These are phyloP conservation scores for Capitulum mitella DNA, from an alignment of 2,888 invertebrate species.

Conservation along the genomic window DNA sequence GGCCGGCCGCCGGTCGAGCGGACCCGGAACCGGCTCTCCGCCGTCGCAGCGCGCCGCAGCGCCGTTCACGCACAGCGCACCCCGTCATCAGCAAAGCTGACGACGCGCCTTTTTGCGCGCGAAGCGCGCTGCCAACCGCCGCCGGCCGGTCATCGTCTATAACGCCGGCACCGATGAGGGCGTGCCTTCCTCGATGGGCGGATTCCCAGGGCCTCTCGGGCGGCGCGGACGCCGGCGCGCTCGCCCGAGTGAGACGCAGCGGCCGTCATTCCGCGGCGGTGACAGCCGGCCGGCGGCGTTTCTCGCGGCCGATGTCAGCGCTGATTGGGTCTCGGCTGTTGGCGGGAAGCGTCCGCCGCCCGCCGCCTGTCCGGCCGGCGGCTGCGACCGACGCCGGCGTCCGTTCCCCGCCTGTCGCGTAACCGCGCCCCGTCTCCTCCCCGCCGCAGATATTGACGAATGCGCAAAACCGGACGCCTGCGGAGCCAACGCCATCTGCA, in stretches of 20 bases:
- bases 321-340: too few species aligned
- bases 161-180: too few species aligned
- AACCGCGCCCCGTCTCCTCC: not conserved
- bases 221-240: too few species aligned
- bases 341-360: too few species aligned
- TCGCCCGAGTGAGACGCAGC: too few species aligned
- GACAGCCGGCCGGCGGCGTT: too few species aligned
- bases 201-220: too few species aligned
- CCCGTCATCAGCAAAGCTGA: not conserved
- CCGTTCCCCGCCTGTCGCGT: not conserved
- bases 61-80: not conserved
- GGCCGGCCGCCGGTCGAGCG: not conserved
- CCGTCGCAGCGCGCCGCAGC: not conserved
- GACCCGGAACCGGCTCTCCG: not conserved
- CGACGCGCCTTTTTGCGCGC: not conserved
- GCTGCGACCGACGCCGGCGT: not conserved
- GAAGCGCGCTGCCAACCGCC: not conserved
- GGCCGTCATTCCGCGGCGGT: too few species aligned
- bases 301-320: too few species aligned
- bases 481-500: slow-evolving; percentile 70
- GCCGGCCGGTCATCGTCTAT: not conserved
- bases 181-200: too few species aligned
- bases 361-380: not conserved
- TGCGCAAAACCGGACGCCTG: slow-evolving; percentile 73
- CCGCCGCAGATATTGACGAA: slow-evolving; percentile 76